Percentiles rank a stretch among this genome's conserved stretches.
Conservation (phyloP, 2,888 invertebrate genomes). For the Drosophila ustulata region DNA sequence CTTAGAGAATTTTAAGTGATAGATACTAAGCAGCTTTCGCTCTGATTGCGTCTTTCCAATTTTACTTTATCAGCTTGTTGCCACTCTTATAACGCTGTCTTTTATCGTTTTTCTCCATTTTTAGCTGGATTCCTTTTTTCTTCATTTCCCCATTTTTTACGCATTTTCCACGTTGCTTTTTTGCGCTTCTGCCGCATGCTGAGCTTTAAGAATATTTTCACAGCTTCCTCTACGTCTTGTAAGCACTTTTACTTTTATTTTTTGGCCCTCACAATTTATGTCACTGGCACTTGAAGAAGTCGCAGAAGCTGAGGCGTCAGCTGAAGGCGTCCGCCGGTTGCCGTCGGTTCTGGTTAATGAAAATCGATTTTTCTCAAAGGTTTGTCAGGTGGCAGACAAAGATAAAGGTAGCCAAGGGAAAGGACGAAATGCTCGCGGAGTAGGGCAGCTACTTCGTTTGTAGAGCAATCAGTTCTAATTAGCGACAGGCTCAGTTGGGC, state of each 20-base stretch:
- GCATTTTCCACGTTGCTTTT: not conserved
- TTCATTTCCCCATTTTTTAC: not conserved
- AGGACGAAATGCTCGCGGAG: conserved; percentile 1
- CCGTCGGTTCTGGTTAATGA: conserved; percentile 33
- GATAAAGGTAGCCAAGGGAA: not conserved
- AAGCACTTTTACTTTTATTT: conserved; percentile 47
- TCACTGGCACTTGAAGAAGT: conserved; percentile 62
- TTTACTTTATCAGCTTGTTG: conserved; percentile 55
- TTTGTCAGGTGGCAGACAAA: conserved; percentile 20
- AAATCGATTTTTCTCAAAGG: conserved; percentile 64
- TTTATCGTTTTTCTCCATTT: conserved; percentile 31
- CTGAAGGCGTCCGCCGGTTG: conserved; percentile 16
- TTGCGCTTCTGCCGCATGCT: conserved; percentile 33
- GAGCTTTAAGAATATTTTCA: conserved; percentile 59
- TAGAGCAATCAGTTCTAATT: conserved; percentile 76
- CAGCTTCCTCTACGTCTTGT: conserved; percentile 34
- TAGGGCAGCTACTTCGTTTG: conserved; percentile 63
- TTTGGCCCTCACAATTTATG: conserved; percentile 57
- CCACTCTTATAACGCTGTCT: conserved; percentile 45
- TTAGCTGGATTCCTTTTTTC: not conserved
- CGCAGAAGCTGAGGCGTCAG: conserved; percentile 18
- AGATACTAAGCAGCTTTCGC: conserved; percentile 8
- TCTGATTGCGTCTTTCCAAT: conserved; percentile 32
- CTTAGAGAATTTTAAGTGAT: not conserved
- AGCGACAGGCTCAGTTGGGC: conserved; percentile 42